These are phyloP conservation scores for Numenius arquata DNA, from an alignment of 2,113 vertebrate species.

Conservation along the genomic window DNA sequence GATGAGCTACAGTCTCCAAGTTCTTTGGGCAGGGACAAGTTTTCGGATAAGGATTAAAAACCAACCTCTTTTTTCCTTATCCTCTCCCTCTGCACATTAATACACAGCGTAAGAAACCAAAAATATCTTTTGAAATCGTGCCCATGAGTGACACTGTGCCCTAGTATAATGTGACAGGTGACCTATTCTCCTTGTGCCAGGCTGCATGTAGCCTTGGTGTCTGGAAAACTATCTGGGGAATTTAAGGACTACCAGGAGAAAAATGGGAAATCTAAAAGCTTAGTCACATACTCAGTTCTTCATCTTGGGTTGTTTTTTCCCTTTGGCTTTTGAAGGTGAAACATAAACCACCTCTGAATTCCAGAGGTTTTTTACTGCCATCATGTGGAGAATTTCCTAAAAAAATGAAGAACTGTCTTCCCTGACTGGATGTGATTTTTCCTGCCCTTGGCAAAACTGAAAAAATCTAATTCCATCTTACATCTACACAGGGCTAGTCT, in stretches of 20 bases:
- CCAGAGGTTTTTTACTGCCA: conserved; percentile 64
- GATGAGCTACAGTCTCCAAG: neutral
- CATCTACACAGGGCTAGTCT: neutral
- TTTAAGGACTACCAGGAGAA: conserved; percentile 47
- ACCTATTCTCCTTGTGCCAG: conserved; percentile 2
- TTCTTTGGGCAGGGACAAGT: neutral
- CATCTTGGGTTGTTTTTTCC: conserved; percentile 13
- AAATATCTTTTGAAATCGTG: conserved; percentile 21
- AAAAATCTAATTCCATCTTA: neutral
- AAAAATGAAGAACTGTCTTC: neutral
- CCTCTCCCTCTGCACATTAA: neutral
- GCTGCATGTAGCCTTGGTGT: neutral
- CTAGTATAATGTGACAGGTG: neutral
- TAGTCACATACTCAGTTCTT: conserved; percentile 34
- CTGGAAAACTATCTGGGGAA: conserved; percentile 19
- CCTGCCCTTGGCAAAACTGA: neutral
- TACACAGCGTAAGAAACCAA: neutral
- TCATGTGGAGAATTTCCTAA: conserved; percentile 45
- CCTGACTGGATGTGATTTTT: neutral
- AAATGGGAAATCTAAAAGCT: conserved; percentile 50
- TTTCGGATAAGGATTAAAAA: neutral
- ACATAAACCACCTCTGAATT: neutral
- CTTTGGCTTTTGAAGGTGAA: conserved; percentile 29
- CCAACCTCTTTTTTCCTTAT: neutral
- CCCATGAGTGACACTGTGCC: conserved; percentile 11